Percentiles rank a stretch among this genome's conserved stretches.
Evolutionary conservation across 30 jellyfish, hydroid and myxozoan genomes (phyloP).

Genomic region (Aurelia sp.): DNA sequence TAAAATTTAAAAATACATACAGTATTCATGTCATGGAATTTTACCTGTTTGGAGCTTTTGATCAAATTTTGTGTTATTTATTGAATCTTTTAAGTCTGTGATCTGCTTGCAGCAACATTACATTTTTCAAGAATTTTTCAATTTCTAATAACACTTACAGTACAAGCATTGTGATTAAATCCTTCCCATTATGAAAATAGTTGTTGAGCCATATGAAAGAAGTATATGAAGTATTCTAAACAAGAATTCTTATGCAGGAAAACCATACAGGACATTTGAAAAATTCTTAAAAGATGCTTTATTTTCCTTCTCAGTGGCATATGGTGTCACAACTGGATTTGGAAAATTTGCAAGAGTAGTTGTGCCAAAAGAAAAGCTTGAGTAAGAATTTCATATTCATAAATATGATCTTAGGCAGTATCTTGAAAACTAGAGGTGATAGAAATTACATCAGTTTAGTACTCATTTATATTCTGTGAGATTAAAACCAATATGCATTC

Average conservation of each 20-base stretch:
- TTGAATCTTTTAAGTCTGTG: neutral
- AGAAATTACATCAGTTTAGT: no score
- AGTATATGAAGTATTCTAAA: neutral
- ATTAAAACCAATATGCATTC: no score
- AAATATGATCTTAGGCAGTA: no score
- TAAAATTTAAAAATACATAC: neutral
- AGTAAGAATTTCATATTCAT: slow-evolving; percentile 28
- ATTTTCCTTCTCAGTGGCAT: slow-evolving; percentile 61
- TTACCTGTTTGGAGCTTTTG: neutral
- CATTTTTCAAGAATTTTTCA: no score
- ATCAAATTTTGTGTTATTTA: neutral
- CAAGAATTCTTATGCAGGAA: neutral
- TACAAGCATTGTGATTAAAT: no score
- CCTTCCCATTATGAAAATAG: no score
- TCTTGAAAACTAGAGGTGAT: no score
- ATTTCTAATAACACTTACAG: no score
- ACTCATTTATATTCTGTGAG: no score
- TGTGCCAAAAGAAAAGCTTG: slow-evolving; percentile 61
- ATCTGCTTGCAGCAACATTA: no score
- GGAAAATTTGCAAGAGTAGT: slow-evolving; percentile 90
- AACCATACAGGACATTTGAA: neutral
- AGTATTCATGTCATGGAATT: neutral
- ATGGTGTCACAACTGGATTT: slow-evolving; percentile 94
- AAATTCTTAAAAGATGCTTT: neutral
- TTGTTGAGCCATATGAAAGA: no score